Evolutionary conservation across 2,888 invertebrate genomes (phyloP), one percentile per base, ranked within the genome.

Genomic region (Tholera decimalis): DNA sequence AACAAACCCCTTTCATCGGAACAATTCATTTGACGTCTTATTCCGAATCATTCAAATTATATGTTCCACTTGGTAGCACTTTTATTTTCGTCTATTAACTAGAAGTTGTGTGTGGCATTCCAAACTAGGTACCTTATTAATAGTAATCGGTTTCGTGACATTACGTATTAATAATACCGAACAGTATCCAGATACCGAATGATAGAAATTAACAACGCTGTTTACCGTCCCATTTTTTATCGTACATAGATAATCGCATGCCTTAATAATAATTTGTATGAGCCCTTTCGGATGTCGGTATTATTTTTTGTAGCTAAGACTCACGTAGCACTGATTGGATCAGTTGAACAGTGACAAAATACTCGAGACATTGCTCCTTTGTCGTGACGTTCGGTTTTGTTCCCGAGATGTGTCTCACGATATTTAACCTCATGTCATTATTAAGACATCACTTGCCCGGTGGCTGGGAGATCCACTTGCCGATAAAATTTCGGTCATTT

Each of bases 381-480:
- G 94, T 94, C 90, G 89, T 87, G 88, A 88, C 79, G 83, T 87
- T 87, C 88, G 87, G 88, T 86, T 90, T 88, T 88, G 89, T 91
- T 88, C 85, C 83, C 85, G 74, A 92, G 94, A 95, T 95, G 88
- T 88, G 85, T 91, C 92, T 89, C 90, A 89, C 91, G 94, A 95
- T 93, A 93, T 93, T 90, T 89, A 91, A 90, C 89, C 91, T 92
- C 90, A 82, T 90, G 93, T 94, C 93, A 94, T 93, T 94, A 94
- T 95, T 93, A 94, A 94, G 94, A 95, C 94, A 92, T 95, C 94
- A 93, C 93, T 92, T 94, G 91, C 93, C 91, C 94, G 93, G 94
- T 95, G 94, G 95, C 93, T 91, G 85, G 75, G 84, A 92, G 94
- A 94, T 94, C 85, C 80, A 80, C 69, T 85, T 73, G 75, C 74